Conservation (phyloP, 2,888 invertebrate species). For the Ormia ochracea region DNA sequence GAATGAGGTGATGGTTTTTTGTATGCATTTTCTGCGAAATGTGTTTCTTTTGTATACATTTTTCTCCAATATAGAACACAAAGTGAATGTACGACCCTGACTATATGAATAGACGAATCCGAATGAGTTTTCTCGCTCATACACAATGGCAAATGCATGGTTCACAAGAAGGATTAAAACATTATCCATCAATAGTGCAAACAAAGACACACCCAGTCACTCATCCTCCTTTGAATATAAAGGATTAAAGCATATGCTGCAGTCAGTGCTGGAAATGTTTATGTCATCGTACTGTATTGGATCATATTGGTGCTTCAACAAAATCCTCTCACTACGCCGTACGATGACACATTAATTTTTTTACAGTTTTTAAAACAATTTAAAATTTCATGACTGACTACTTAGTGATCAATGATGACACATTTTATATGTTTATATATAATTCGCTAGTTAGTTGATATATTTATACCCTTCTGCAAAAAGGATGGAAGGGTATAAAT, state of each 20-base stretch:
- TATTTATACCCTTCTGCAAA: too few species aligned
- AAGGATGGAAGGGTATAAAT: too few species aligned
- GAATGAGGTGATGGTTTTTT: slow-evolving; percentile 29
- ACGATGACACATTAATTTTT: too few species aligned
- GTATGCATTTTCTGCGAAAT: not conserved
- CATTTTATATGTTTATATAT: too few species aligned
- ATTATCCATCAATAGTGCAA: slow-evolving; percentile 34
- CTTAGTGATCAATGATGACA: too few species aligned
- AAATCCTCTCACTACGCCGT: too few species aligned
- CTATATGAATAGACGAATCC: not conserved
- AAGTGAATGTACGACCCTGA: slow-evolving; percentile 57
- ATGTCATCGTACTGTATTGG: too few species aligned
- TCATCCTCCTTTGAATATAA: not conserved
- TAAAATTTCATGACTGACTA: too few species aligned
- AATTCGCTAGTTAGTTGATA: too few species aligned
- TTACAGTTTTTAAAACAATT: too few species aligned
- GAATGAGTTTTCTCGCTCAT: not conserved
- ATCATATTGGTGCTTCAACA: too few species aligned
- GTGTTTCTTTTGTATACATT: not conserved
- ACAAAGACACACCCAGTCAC: not conserved
- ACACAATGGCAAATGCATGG: not conserved
- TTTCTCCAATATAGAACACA: slow-evolving; percentile 34
- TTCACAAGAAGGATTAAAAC: slow-evolving; percentile 11
- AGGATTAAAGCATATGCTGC: not conserved
- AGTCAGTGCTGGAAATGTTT: too few species aligned